Percentiles rank a stretch among this genome's conserved stretches.
Evolutionary conservation across 2,888 invertebrate genomes (phyloP).

Genomic region (Catonia carolina): DNA sequence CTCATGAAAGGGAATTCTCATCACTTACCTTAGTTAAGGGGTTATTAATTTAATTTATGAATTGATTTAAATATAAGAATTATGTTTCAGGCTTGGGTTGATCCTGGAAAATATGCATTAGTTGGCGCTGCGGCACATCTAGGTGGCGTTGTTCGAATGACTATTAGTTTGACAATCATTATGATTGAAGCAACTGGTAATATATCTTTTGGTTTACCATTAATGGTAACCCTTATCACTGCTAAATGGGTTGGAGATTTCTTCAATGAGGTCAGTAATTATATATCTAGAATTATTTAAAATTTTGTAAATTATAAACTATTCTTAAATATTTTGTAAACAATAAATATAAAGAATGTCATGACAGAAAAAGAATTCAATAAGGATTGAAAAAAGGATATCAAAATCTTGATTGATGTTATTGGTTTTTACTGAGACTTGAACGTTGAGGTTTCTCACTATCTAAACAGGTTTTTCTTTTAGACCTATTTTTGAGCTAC

Average conservation of each 20-base stretch:
- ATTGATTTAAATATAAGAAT: no score
- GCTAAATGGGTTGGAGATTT: slow-evolving; percentile 98
- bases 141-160: slow-evolving; percentile 97
- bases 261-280: slow-evolving; percentile 74
- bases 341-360: not conserved
- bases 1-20: no score
- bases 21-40: no score
- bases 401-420: no score
- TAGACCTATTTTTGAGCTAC: no score
- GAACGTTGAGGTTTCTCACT: no score
- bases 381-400: no score
- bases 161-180: slow-evolving; percentile 94
- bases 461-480: no score
- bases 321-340: not conserved
- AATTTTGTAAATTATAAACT: not conserved
- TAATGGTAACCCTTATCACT: slow-evolving; percentile 90
- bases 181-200: slow-evolving; percentile 96
- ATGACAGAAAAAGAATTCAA: not conserved
- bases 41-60: no score
- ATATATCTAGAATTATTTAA: no score
- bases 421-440: no score
- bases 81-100: slow-evolving; percentile 50
- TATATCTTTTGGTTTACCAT: slow-evolving; percentile 90
- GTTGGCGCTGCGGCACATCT: slow-evolving; percentile 94
- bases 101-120: slow-evolving; percentile 90